A percentile compares a stretch with the other conserved stretches of the same genome.
Conservation (phyloP, 2,113 vertebrate species). For the Phoenicopterus ruber region DNA sequence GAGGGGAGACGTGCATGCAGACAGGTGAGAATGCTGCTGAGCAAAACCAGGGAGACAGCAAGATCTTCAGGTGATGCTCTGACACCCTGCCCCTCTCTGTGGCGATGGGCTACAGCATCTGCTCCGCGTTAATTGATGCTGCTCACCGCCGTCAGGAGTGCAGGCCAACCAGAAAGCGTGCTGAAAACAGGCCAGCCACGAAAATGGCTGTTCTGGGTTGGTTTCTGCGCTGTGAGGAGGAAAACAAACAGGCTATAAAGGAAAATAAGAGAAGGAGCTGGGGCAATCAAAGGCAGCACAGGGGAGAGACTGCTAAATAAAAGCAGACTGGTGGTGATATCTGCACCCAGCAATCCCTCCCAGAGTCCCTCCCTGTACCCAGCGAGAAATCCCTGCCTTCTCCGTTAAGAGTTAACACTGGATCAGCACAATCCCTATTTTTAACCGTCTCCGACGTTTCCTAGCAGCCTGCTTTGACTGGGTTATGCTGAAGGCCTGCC, state of each 20-base stretch:
- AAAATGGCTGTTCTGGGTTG: not conserved
- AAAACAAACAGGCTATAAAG: not conserved
- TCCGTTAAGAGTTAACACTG: not conserved
- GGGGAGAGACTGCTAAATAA: not conserved
- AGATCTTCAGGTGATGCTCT: not conserved
- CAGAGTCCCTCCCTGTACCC: not conserved
- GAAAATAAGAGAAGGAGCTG: not conserved
- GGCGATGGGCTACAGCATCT: not conserved
- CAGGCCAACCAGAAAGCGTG: not conserved
- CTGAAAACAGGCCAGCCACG: not conserved
- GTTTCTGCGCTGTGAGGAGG: not conserved
- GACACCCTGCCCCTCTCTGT: not conserved
- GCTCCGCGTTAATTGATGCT: not conserved
- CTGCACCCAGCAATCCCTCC: not conserved
- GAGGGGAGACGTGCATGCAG: not conserved
- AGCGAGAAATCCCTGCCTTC: not conserved
- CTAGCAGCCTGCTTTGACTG: slow-evolving; percentile 26
- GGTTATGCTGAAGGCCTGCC: not conserved
- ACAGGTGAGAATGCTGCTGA: not conserved
- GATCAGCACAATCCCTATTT: not conserved
- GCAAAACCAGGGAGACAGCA: not conserved
- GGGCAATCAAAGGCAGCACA: not conserved
- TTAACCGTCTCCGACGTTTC: not conserved
- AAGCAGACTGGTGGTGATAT: not conserved
- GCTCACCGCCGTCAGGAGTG: not conserved